Evolutionary conservation across 2,113 vertebrate species (phyloP).

Genomic region (Talpa occidentalis): DNA sequence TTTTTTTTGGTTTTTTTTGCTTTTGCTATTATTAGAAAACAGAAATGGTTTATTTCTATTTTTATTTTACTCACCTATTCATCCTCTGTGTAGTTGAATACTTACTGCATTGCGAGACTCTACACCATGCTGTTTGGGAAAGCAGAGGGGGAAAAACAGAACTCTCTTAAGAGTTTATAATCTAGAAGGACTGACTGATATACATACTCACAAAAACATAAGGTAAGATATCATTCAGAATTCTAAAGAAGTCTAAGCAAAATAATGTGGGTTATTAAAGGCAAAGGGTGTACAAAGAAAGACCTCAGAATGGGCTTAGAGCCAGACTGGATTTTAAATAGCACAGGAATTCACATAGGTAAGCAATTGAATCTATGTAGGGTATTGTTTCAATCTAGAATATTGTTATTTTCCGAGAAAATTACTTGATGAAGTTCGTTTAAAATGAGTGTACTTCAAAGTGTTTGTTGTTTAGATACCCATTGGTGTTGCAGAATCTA

Average conservation of each 20-base stretch:
- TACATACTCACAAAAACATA: not conserved
- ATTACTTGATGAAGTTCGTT: not conserved
- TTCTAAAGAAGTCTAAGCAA: not conserved
- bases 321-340: not conserved
- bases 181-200: not conserved
- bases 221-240: not conserved
- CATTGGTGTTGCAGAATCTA: not conserved
- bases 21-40: not conserved
- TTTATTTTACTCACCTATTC: constrained; percentile 6
- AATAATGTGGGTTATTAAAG: not conserved
- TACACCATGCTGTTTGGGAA: not conserved
- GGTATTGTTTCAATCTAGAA: not conserved
- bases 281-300: not conserved
- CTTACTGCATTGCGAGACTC: not conserved
- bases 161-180: not conserved
- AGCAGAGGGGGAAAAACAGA: not conserved
- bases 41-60: not conserved
- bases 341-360: not conserved
- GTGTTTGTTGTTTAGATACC: not conserved
- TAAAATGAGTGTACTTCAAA: not conserved
- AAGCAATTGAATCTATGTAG: not conserved
- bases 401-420: not conserved
- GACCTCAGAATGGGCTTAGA: not conserved
- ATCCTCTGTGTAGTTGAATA: not conserved
- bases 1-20: not conserved